Conservation (phyloP, 2,113 vertebrate species). For the Sinocyclocheilus rhinocerous region DNA sequence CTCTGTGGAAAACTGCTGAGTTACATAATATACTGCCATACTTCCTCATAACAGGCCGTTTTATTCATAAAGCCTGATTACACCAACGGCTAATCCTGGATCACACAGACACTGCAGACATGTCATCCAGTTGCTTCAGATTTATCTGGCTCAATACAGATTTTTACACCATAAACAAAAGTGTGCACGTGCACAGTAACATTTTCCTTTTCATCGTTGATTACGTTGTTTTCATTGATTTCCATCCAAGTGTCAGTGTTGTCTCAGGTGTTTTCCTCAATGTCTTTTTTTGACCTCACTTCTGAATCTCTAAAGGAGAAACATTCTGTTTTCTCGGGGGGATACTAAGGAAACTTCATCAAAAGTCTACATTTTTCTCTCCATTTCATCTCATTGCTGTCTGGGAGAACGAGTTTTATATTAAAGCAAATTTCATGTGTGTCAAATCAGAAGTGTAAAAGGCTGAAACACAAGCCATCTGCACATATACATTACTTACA, state of each 20-base stretch:
- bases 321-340: too few species aligned
- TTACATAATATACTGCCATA: conserved; percentile 20
- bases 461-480: not conserved
- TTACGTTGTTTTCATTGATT: not conserved
- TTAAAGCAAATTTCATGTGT: not conserved
- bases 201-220: too few species aligned
- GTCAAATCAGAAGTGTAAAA: not conserved
- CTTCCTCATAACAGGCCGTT: not conserved
- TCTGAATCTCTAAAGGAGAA: too few species aligned
- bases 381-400: not conserved
- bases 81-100: conserved; percentile 34
- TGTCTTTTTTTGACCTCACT: too few species aligned
- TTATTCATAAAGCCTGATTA: conserved; percentile 39
- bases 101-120: not conserved
- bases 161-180: not conserved
- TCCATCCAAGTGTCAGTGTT: too few species aligned
- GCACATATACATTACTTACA: not conserved
- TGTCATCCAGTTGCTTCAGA: not conserved
- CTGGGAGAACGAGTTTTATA: not conserved
- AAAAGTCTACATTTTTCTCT: too few species aligned
- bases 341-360: too few species aligned
- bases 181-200: not conserved
- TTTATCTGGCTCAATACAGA: not conserved
- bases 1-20: not conserved
- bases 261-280: too few species aligned